phyloP scores from a whole-genome alignment of 2,113 vertebrate species.

The Noctilio leporinus region DNA sequence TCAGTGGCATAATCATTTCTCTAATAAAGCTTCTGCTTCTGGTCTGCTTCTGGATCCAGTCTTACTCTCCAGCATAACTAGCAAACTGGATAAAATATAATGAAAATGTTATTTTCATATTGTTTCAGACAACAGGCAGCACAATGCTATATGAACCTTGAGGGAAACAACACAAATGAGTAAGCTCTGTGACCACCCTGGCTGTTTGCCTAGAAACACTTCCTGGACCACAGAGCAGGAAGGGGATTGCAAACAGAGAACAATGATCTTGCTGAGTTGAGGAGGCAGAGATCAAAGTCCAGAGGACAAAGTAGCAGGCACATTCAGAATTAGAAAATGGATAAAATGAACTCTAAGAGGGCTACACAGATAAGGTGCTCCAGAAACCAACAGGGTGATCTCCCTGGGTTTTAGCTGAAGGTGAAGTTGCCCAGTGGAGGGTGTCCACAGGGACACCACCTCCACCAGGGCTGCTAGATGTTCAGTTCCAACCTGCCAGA shows the following conservation, averaged over 20 bases:
- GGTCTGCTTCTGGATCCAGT: background rate
- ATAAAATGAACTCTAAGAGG: background rate
- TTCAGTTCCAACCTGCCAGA: background rate
- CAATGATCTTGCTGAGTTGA: background rate
- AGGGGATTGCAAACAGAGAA: background rate
- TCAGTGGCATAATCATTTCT: background rate
- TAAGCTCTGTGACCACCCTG: background rate
- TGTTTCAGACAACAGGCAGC: background rate
- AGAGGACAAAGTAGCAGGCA: background rate
- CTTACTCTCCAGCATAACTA: background rate
- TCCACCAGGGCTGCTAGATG: background rate
- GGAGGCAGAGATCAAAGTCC: background rate
- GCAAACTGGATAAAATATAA: background rate
- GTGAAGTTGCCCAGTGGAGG: background rate
- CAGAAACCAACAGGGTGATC: background rate
- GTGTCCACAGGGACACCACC: background rate
- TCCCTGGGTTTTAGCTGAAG: background rate
- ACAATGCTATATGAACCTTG: background rate
- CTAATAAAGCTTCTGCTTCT: background rate
- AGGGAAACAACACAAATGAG: background rate
- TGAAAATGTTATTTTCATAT: background rate
- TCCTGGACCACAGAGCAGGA: background rate
- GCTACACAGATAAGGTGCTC: background rate
- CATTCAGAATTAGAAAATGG: background rate
- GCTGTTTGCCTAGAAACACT: background rate